Evolutionary conservation across 1,140 invertebrate genomes (phyloP).

Genomic region (Panagrolaimus sp.): DNA sequence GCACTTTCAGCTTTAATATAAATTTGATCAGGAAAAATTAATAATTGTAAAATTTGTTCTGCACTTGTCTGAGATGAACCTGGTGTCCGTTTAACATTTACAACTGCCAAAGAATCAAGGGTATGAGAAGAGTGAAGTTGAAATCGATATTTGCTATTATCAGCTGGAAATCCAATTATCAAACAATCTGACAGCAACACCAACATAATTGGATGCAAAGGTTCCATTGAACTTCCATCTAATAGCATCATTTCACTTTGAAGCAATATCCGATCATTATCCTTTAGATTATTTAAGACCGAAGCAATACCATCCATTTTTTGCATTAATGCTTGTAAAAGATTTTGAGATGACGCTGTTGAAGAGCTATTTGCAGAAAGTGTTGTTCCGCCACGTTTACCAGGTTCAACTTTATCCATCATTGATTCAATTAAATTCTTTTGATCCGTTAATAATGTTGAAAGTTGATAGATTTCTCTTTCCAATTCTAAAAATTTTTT

Average conservation of each 20-base stretch:
- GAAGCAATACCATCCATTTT: constrained; percentile 60
- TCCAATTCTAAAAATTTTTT: constrained; percentile 76
- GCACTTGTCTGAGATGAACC: constrained; percentile 60
- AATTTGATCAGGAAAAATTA: constrained; percentile 49
- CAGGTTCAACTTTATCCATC: constrained; percentile 61
- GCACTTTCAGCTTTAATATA: constrained; percentile 52
- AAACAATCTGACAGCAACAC: constrained; percentile 49
- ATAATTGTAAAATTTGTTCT: constrained; percentile 49
- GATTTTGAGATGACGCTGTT: constrained; percentile 60
- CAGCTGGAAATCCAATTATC: constrained; percentile 40
- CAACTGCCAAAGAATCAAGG: constrained; percentile 81
- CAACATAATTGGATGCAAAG: constrained; percentile 48
- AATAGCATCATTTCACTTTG: constrained; percentile 51
- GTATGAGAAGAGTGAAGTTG: constrained; percentile 84
- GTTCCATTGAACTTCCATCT: constrained; percentile 51
- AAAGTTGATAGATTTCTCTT: constrained; percentile 96
- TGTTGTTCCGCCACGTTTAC: constrained; percentile 61
- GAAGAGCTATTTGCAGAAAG: constrained; percentile 66
- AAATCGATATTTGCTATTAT: constrained; percentile 65
- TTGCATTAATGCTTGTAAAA: constrained; percentile 65
- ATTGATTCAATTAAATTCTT: constrained; percentile 75
- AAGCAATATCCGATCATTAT: constrained; percentile 49
- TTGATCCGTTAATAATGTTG: constrained; percentile 88
- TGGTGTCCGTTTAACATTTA: constrained; percentile 77
- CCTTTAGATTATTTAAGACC: constrained; percentile 47